Evolutionary conservation across 2,888 invertebrate species (phyloP), one percentile per base, ranked within the genome.

Genomic region (Coelinius sp.): DNA sequence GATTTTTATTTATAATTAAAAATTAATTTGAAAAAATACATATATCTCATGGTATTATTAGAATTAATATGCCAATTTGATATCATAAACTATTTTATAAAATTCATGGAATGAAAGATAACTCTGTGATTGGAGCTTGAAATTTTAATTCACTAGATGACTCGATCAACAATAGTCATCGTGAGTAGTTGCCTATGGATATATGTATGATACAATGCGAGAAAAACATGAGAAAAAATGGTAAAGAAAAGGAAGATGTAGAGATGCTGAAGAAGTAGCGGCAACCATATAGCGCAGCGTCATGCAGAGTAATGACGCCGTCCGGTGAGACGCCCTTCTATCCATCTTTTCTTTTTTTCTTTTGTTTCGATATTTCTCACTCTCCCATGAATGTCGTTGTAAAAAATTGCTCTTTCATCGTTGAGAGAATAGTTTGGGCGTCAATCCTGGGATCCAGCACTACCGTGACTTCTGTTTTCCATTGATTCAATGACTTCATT

Each of bases 301-400:
- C 86, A 86, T 86, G 85, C 82, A 81, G 81, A 80, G 82, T 86
- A 86, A 86, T 86, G 86, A 86, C 82, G 84, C 66, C 66, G 44
- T 63, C 81, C 81, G 77, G 80, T 80, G 80, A 81, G 82, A 81
- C 81, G 81, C 82, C 81, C 78, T 77, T 77, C 75, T 68, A 68
- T 65, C 59, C 49, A 25, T 62, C 65, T 41, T 73, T 70, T 68
- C n/a, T 59, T 59, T 71, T 71, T 56, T 73, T 71, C 49, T 17
- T 65, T 53, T 49, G 17, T 66, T 70, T 72, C 69, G 44, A 56
- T 70, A 59, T 66, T 65, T 59, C 27, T 73, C 71, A 62, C 64
- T 67, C 67, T 20, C 53, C 41, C 46, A 20, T 41, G 31, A 27
- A 49, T 66, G 24, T 59, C 38, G 64, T 24, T n/a, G 44, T 44